phyloP scores from a whole-genome alignment of 1,140 invertebrate genomes.

The Aphelenchoides fujianensis region DNA sequence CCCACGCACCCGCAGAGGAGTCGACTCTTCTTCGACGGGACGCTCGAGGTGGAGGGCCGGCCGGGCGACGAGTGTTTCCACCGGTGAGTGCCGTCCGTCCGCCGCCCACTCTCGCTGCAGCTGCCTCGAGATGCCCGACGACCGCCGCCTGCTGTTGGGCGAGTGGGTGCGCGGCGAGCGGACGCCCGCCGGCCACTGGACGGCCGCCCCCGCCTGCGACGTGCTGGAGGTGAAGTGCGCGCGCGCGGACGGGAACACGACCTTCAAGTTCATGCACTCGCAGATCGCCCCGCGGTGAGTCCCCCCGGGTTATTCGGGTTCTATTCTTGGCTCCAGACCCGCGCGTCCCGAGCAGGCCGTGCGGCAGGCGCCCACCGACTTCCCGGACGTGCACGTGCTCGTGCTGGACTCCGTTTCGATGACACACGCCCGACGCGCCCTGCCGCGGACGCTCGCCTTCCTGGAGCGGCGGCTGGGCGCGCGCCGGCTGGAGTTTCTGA shows the following conservation, averaged over 20 bases:
- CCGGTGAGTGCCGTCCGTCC: not conserved
- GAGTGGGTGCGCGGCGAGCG: not conserved
- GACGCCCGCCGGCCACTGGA: not conserved
- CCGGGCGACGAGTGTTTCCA: not conserved
- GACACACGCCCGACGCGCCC: not conserved
- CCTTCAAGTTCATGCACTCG: not conserved
- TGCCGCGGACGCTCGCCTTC: not conserved
- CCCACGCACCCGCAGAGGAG: not conserved
- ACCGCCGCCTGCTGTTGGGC: not conserved
- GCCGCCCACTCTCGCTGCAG: too few species aligned
- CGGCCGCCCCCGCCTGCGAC: not conserved
- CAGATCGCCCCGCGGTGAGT: too few species aligned
- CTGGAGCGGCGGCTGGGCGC: not conserved
- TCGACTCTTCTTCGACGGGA: not conserved
- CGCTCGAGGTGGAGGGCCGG: not conserved
- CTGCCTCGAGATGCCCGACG: not conserved
- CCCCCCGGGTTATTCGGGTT: too few species aligned
- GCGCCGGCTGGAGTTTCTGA: not conserved
- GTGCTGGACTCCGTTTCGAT: slow-evolving; percentile 6
- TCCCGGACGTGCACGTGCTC: not conserved
- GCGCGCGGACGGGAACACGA: not conserved
- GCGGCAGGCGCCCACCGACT: not conserved
- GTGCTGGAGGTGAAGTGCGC: not conserved
- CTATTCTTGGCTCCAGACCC: too few species aligned
- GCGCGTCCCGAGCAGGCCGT: not conserved